Evolutionary conservation across 2,113 vertebrate genomes (phyloP).

Genomic region (Campylorhamphus procurvoides): DNA sequence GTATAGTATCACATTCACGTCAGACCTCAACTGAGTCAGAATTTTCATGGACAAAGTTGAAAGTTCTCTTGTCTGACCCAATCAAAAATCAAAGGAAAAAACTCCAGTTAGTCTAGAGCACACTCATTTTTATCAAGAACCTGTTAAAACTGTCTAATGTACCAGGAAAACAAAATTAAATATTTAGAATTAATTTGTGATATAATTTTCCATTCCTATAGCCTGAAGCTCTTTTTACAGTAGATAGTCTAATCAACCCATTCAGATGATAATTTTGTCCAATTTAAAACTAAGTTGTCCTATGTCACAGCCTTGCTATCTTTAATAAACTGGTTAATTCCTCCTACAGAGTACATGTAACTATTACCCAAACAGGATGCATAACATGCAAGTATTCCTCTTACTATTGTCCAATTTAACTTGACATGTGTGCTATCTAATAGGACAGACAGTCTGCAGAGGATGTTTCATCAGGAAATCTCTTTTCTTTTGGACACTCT

Average conservation of each 20-base stretch:
- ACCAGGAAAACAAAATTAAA: constrained; percentile 13
- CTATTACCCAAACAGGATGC: background rate
- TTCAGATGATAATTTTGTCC: background rate
- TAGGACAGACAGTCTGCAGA: constrained; percentile 49
- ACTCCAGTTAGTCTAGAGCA: background rate
- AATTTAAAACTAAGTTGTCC: background rate
- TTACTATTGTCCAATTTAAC: background rate
- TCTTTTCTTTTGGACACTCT: background rate
- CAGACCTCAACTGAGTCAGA: background rate
- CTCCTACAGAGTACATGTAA: background rate
- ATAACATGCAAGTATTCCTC: background rate
- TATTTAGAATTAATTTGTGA: background rate
- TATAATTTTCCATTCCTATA: background rate
- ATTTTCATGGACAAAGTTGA: background rate
- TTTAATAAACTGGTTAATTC: background rate
- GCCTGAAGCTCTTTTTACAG: background rate
- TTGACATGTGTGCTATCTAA: background rate
- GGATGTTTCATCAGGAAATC: constrained; percentile 5
- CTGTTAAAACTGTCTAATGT: background rate
- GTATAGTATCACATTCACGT: background rate
- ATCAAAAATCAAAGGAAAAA: background rate
- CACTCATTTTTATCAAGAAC: background rate
- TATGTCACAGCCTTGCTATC: background rate
- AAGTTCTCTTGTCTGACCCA: background rate
- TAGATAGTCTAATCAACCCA: background rate